These are phyloP conservation scores for Lasioglossum pauxillum DNA, from an alignment of 2,888 invertebrate species.

Conservation along the genomic window DNA sequence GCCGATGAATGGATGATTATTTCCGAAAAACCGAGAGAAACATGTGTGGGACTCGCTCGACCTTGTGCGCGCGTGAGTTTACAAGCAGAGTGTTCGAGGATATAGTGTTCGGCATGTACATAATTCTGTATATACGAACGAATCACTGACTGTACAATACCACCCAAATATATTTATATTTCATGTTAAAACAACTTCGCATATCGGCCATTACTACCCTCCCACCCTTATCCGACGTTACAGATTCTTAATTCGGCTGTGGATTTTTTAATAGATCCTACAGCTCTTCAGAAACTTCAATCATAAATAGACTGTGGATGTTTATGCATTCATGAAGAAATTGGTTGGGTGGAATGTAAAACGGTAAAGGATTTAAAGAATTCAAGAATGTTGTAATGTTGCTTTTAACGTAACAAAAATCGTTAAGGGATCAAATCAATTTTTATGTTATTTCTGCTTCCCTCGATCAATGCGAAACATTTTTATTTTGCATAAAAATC, in stretches of 20 bases:
- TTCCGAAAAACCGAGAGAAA: constrained; percentile 23
- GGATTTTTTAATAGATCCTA: neutral
- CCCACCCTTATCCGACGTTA: neutral
- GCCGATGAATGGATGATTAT: constrained; percentile 44
- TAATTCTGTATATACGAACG: constrained; percentile 77
- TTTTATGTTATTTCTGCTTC: no score
- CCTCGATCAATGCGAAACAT: no score
- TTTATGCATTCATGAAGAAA: no score
- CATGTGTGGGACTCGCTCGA: constrained; percentile 25
- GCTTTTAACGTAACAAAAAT: no score
- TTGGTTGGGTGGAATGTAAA: no score
- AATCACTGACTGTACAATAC: constrained; percentile 82
- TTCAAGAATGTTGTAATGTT: no score
- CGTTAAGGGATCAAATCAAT: no score
- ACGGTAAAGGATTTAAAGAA: no score
- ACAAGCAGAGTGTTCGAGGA: constrained; percentile 63
- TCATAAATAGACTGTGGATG: no score
- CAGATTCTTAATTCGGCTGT: neutral
- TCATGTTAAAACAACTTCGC: constrained; percentile 77
- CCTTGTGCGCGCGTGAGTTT: constrained; percentile 32
- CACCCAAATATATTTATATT: constrained; percentile 82
- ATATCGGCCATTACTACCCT: constrained; percentile 28
- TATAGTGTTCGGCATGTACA: constrained; percentile 71
- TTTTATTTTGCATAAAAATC: no score
- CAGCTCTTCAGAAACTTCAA: neutral